Conservation (phyloP, 2,888 invertebrate species). For the Sthenelais limicola region DNA sequence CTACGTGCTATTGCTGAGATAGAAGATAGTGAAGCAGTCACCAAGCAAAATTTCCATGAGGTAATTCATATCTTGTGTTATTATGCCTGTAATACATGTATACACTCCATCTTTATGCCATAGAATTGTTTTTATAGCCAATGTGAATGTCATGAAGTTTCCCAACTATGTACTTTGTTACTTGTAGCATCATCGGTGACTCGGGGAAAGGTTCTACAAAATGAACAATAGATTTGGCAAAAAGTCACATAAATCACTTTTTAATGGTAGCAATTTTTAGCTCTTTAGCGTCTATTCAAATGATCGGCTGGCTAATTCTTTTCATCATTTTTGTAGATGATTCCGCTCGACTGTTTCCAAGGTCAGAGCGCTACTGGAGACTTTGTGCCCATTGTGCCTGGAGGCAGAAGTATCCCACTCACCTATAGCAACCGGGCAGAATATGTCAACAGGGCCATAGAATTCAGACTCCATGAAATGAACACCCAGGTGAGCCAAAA, state of each 20-base stretch:
- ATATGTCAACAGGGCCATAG: slow-evolving; percentile 77
- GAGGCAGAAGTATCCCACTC: slow-evolving; percentile 77
- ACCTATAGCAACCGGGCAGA: slow-evolving; percentile 77
- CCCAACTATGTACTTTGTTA: too few relatives aligned
- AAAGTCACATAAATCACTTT: too few relatives aligned
- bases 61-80: slow-evolving; percentile 57
- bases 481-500: slow-evolving; percentile 75
- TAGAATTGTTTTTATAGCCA: too few relatives aligned
- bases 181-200: too few relatives aligned
- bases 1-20: slow-evolving; percentile 78
- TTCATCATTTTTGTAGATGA: slow-evolving; percentile 63
- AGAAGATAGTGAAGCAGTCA: slow-evolving; percentile 76
- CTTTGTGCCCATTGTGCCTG: slow-evolving; percentile 78
- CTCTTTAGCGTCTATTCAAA: too few relatives aligned
- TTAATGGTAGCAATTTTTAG: too few relatives aligned
- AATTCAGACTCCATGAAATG: slow-evolving; percentile 78
- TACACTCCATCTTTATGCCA: not conserved
- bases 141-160: too few relatives aligned
- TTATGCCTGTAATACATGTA: not conserved
- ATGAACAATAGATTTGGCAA: too few relatives aligned
- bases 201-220: too few relatives aligned
- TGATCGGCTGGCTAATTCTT: not conserved
- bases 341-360: slow-evolving; percentile 78
- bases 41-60: slow-evolving; percentile 77
- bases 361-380: slow-evolving; percentile 77